Percentiles rank a stretch among this genome's conserved stretches.
phyloP scores from a whole-genome alignment of 2,888 invertebrate species.

The Boloria euphrosyne region DNA sequence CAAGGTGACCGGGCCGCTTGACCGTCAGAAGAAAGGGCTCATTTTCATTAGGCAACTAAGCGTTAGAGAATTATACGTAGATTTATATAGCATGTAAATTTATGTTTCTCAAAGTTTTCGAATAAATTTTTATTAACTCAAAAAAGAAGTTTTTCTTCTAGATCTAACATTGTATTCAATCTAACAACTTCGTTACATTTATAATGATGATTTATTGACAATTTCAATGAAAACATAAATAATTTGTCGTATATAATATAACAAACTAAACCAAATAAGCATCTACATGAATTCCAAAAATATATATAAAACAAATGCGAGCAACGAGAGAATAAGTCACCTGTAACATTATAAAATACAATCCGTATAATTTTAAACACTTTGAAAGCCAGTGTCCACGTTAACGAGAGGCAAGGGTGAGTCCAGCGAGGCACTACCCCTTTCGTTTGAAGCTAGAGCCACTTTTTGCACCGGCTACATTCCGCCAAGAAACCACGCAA shows the following conservation, averaged over 20 bases:
- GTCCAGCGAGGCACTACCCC: conserved; percentile 57
- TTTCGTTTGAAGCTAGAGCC: conserved; percentile 69
- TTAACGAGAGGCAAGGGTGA: conserved; percentile 64
- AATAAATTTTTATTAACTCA: not conserved
- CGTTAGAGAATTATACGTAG: conserved; percentile 62
- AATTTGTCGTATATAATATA: too few species aligned
- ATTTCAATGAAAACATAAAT: too few species aligned
- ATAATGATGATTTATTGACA: too few species aligned
- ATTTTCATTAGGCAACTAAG: conserved; percentile 78
- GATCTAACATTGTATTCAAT: too few species aligned
- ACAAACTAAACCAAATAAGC: too few species aligned
- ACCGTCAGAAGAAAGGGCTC: conserved; percentile 78
- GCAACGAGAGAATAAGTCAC: not conserved
- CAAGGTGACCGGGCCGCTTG: conserved; percentile 55
- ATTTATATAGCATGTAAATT: conserved; percentile 62
- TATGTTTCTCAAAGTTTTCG: conserved; percentile 55
- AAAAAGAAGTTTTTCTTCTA: too few species aligned
- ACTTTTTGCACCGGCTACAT: conserved; percentile 74
- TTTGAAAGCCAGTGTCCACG: conserved; percentile 53
- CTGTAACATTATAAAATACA: not conserved
- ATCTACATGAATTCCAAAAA: too few species aligned
- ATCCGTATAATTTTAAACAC: conserved; percentile 17
- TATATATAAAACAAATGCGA: too few species aligned
- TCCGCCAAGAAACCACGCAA: conserved; percentile 64
- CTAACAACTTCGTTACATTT: too few species aligned